Evolutionary conservation across 2,113 vertebrate species (phyloP), one percentile per base, ranked within the genome.

Genomic region (Rhadina sibilatrix): DNA sequence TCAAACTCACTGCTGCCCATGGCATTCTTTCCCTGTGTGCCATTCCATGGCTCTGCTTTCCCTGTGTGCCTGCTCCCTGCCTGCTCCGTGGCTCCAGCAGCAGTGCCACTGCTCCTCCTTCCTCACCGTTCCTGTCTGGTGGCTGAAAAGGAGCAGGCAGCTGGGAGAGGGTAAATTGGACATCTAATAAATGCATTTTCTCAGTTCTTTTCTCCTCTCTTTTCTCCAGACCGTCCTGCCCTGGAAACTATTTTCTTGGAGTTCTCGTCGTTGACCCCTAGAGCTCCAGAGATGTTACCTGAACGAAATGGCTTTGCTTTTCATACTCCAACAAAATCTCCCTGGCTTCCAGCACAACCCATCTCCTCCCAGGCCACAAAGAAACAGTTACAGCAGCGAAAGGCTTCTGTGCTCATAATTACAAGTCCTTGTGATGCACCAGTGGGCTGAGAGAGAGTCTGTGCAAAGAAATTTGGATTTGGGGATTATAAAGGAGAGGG

Each of bases 251-350:
- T 93, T 93, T 74, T 92, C 83, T 72, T 49, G 70, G 77, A 71
- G 69, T 59, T 75, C 91, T 78, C 16, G 3, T 54, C 70, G 63
- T 83, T 93, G 93, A 78, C 80, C 87, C 78, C 71, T 84, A 15
- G 72, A 84, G 93, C 80, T 94, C 66, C 1, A 2, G 80, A 75
- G 89, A 83, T 75, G 87, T 87, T 94, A 59, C 94, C 94, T 71
- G 21, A 95, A 92, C 68, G 47, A 75, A 94, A 92, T 84, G 65
- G 35, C 89, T 94, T 89, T 83, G 86, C 68, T 93, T 77, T 77
- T 70, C 91, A 87, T 74, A 84, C 91, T 87, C 81, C 94, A 89
- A 76, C 89, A 92, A 87, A 87, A 74, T 17, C 59, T 70, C 54
- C 74, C 74, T 69, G 10, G 2, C 85, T 90, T 70, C 69, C 86